A percentile compares a stretch with the other conserved stretches of the same genome.
phyloP scores from a whole-genome alignment of 2,113 vertebrate species.

The Tautogolabrus adspersus region DNA sequence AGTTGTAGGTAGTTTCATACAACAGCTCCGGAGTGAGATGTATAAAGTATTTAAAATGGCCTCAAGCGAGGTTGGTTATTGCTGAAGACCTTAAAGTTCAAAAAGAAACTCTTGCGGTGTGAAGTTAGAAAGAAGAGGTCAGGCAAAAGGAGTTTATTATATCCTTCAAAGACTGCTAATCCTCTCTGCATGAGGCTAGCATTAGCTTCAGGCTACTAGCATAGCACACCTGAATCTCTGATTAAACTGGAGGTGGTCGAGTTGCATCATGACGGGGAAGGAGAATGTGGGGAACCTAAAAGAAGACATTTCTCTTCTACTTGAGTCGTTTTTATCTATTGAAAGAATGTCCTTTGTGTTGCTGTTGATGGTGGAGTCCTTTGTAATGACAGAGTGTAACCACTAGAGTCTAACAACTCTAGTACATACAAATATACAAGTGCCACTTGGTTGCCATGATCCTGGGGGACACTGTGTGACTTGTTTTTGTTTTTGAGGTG shows the following conservation, averaged over 20 bases:
- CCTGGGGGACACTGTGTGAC: slow-evolving; percentile 2
- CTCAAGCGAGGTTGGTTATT: neutral
- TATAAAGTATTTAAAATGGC: neutral
- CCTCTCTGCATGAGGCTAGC: neutral
- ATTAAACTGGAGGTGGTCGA: accelerated
- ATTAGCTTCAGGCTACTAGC: neutral
- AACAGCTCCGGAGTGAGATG: neutral
- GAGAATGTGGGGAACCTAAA: neutral
- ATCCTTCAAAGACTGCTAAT: neutral
- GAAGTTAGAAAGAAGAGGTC: no score
- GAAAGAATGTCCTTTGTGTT: neutral
- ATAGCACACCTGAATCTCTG: neutral
- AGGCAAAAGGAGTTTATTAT: neutral
- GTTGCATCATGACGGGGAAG: neutral
- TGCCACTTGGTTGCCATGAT: neutral
- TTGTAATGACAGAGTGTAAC: neutral
- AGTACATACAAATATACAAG: slow-evolving; percentile 9
- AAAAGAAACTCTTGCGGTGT: neutral
- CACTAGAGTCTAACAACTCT: neutral
- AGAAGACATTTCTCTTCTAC: no score
- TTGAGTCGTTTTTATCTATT: no score
- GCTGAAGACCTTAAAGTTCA: neutral
- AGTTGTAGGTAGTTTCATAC: neutral
- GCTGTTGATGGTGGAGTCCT: accelerated
- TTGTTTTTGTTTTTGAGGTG: slow-evolving; percentile 22